A percentile compares a stretch with the other conserved stretches of the same genome.
These are phyloP conservation scores for Trogon melanurus DNA, from an alignment of 2,113 vertebrate genomes.

Conservation along the genomic window DNA sequence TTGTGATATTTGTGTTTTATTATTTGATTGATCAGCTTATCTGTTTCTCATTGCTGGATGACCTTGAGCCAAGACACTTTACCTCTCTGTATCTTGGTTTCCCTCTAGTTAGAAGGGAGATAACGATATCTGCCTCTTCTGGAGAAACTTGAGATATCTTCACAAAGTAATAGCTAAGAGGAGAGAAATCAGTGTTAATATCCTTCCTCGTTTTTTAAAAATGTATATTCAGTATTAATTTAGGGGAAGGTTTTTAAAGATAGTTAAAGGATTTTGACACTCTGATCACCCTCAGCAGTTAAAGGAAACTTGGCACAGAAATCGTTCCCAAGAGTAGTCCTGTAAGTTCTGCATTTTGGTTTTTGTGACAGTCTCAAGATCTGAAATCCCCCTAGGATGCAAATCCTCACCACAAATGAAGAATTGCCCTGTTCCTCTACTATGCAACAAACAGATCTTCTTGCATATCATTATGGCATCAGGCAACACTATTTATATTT, in stretches of 20 bases:
- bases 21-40: not conserved
- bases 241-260: not conserved
- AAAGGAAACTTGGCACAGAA: not conserved
- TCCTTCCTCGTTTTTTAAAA: not conserved
- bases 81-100: not conserved
- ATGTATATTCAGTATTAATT: not conserved
- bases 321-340: not conserved
- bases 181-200: not conserved
- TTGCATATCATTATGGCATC: not conserved
- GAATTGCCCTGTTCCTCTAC: not conserved
- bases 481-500: not conserved
- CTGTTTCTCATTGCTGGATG: not conserved
- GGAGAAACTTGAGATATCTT: not conserved
- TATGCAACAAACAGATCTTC: not conserved
- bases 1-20: not conserved
- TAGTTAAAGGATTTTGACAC: not conserved
- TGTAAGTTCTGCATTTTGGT: not conserved
- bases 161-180: not conserved
- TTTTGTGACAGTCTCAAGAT: not conserved
- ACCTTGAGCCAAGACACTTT: not conserved
- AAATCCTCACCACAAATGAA: not conserved
- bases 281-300: not conserved
- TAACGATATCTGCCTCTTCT: not conserved
- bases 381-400: not conserved
- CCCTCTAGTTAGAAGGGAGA: not conserved